Evolutionary conservation across 23 tunicate genomes (phyloP).

Genomic region (Clavelina lepadiformis): DNA sequence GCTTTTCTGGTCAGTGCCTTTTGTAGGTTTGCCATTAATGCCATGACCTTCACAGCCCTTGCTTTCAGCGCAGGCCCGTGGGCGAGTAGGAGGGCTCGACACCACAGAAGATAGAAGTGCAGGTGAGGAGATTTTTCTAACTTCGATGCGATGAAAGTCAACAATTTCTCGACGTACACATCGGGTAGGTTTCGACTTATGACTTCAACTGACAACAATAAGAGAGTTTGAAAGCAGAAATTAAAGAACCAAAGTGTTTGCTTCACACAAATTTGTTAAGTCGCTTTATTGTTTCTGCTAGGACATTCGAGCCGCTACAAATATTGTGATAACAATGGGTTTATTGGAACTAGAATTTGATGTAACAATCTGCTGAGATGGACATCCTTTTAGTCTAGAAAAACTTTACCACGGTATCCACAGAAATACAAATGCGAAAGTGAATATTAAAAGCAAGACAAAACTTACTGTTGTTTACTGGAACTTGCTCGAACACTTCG

Average conservation of each 20-base stretch:
- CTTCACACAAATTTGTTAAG: too few species aligned
- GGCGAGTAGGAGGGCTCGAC: conserved; percentile 38
- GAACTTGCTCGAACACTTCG: conserved; percentile 59
- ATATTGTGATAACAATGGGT: too few species aligned
- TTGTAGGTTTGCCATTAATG: conserved; percentile 46
- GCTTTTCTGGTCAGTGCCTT: conserved; percentile 44
- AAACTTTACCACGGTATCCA: neutral
- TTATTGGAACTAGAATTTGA: too few species aligned
- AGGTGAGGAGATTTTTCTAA: conserved; percentile 47
- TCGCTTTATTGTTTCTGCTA: too few species aligned
- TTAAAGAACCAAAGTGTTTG: too few species aligned
- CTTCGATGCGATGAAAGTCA: conserved; percentile 26
- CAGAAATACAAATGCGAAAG: neutral
- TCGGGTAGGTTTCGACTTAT: conserved; percentile 37
- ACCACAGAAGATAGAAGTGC: conserved; percentile 81
- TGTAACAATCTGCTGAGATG: too few species aligned
- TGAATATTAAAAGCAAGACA: neutral
- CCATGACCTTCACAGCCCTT: conserved; percentile 25
- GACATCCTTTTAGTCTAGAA: too few species aligned
- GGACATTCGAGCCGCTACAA: too few species aligned
- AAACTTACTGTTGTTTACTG: conserved; percentile 32
- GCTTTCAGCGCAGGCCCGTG: conserved; percentile 55
- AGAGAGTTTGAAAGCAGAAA: too few species aligned
- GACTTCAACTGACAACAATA: conserved; percentile 51
- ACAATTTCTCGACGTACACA: conserved; percentile 50